A percentile compares a stretch with the other conserved stretches of the same genome.
Conservation (phyloP, 2,797 vertebrate genomes). For the Capromys pilorides region DNA sequence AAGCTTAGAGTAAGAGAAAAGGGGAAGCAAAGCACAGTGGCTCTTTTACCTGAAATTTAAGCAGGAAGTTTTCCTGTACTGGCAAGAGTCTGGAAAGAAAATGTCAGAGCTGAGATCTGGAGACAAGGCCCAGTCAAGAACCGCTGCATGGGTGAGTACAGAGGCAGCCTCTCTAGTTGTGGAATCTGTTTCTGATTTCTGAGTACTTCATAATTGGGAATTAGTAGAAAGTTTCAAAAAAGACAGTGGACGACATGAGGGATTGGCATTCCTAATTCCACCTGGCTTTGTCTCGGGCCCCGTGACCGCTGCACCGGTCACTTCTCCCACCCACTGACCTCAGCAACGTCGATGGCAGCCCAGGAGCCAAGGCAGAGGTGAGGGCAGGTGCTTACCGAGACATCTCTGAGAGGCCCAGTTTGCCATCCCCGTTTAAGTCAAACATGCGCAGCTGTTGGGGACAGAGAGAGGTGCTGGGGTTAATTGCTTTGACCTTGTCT, state of each 20-base stretch:
- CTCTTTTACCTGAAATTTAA: conserved; percentile 94
- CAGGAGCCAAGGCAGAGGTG: background rate
- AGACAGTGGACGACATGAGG: background rate
- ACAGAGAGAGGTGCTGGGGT: conserved; percentile 45
- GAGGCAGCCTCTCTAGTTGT: background rate
- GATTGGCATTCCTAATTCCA: background rate
- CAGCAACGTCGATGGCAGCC: background rate
- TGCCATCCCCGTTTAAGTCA: conserved; percentile 96
- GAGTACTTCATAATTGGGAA: background rate
- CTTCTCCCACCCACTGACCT: accelerated
- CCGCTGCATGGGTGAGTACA: background rate
- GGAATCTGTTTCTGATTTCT: background rate
- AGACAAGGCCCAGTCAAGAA: background rate
- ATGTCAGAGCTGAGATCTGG: conserved; percentile 22
- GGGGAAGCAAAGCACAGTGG: background rate
- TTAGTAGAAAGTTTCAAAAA: background rate
- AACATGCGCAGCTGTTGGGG: conserved; percentile 94
- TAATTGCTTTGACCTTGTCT: conserved; percentile 54
- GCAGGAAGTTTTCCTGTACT: conserved; percentile 96
- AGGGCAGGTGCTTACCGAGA: conserved; percentile 90
- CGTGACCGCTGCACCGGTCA: background rate
- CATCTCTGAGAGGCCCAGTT: conserved; percentile 97
- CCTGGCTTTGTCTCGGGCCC: background rate
- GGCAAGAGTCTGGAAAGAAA: conserved; percentile 91
- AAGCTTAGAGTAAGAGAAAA: background rate